Conservation (phyloP, 2,797 vertebrate genomes). For the Cetoscarus ocellatus region DNA sequence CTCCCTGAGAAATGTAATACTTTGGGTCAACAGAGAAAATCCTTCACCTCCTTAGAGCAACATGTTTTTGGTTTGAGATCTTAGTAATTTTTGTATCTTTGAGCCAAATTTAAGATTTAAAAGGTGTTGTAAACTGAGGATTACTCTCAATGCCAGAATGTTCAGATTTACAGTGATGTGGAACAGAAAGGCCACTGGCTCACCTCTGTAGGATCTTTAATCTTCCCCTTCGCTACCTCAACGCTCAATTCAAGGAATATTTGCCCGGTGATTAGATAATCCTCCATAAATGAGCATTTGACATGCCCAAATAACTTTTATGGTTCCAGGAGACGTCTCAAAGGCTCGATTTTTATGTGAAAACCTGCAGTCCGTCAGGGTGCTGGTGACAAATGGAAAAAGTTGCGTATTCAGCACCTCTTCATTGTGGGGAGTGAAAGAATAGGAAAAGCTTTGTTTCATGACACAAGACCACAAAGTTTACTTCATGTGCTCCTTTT, state of each 20-base stretch:
- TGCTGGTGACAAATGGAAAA: conserved; percentile 68
- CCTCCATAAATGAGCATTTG: conserved; percentile 43
- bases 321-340: conserved; percentile 43
- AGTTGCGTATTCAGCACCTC: conserved; percentile 56
- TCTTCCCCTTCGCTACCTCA: conserved; percentile 42
- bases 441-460: conserved; percentile 52
- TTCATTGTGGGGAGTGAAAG: conserved; percentile 43
- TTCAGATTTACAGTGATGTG: conserved; percentile 40
- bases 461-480: conserved; percentile 52
- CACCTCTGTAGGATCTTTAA: conserved; percentile 29
- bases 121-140: conserved; percentile 31
- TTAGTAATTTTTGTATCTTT: conserved; percentile 22
- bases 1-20: conserved; percentile 19
- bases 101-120: conserved; percentile 37
- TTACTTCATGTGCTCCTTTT: conserved; percentile 39
- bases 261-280: conserved; percentile 51
- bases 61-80: conserved; percentile 26
- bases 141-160: conserved; percentile 30
- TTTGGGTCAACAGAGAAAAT: conserved; percentile 2
- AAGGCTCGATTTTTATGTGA: conserved; percentile 40
- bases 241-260: conserved; percentile 31
- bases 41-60: conserved; percentile 32
- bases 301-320: conserved; percentile 30
- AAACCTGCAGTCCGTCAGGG: conserved; percentile 33
- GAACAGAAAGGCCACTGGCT: conserved; percentile 48